Evolutionary conservation across 1,140 invertebrate species (phyloP).

Genomic region (Copidosoma floridanum): DNA sequence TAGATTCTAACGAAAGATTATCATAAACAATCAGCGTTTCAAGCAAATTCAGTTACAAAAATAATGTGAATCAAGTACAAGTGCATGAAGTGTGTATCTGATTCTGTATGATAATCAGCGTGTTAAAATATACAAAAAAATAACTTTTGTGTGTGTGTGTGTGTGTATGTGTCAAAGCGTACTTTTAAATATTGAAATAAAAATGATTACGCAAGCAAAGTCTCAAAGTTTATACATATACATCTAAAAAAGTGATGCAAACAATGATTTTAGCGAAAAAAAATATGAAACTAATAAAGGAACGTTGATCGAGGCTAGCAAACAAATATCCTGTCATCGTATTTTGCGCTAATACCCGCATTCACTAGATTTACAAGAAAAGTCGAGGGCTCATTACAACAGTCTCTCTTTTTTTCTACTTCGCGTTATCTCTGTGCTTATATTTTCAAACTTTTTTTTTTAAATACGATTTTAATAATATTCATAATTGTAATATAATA

Average conservation of each 20-base stretch:
- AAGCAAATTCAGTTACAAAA: constrained; percentile 24
- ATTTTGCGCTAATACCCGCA: constrained; percentile 7
- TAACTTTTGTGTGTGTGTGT: neutral
- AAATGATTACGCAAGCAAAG: constrained; percentile 7
- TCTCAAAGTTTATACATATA: constrained; percentile 24
- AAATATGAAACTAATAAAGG: constrained; percentile 22
- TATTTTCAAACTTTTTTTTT: constrained; percentile 1
- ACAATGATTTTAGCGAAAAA: too few relatives aligned
- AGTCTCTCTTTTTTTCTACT: constrained; percentile 4
- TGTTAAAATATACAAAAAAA: too few relatives aligned
- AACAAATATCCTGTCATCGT: constrained; percentile 8
- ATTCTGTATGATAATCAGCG: too few relatives aligned
- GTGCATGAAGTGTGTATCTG: neutral
- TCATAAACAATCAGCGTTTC: constrained; percentile 13
- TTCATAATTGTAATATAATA: constrained; percentile 48
- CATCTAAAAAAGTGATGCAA: too few relatives aligned
- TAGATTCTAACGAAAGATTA: constrained; percentile 6
- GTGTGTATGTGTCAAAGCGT: neutral
- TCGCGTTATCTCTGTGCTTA: neutral
- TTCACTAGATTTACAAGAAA: constrained; percentile 26
- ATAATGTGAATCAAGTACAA: constrained; percentile 27
- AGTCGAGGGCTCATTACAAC: constrained; percentile 11
- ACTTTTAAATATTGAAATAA: neutral
- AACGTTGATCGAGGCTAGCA: constrained; percentile 21
- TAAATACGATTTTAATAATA: constrained; percentile 26